These are phyloP conservation scores for Adoxophyes honmai DNA, from an alignment of 1,140 invertebrate species.

Conservation along the genomic window DNA sequence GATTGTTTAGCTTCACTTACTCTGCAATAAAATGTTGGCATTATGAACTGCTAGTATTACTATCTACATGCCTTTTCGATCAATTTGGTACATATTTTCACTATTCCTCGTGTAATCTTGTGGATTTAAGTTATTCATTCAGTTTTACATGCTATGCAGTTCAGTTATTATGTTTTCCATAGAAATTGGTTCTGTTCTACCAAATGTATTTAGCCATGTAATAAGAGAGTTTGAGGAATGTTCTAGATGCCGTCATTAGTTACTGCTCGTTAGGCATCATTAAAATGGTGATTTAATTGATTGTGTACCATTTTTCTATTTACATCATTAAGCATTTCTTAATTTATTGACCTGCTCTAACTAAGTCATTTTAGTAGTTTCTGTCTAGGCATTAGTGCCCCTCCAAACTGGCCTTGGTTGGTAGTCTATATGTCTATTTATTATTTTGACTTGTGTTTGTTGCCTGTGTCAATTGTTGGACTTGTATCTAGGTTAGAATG, in stretches of 20 bases:
- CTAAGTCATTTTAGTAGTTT: no score
- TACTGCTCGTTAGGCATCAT: slow-evolving; percentile 22
- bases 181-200: slow-evolving; percentile 20
- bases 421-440: no score
- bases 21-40: background rate
- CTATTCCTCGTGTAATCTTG: no score
- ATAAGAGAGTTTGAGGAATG: slow-evolving; percentile 35
- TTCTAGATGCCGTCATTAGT: slow-evolving; percentile 45
- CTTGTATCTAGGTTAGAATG: background rate
- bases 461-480: no score
- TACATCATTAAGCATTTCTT: background rate
- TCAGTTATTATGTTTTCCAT: no score
- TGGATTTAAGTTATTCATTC: no score
- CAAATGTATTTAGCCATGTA: slow-evolving; percentile 25
- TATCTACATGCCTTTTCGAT: background rate
- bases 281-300: slow-evolving; percentile 2
- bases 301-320: background rate
- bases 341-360: no score
- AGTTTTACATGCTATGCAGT: no score
- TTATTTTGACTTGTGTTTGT: no score
- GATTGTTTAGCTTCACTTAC: slow-evolving; percentile 1
- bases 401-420: no score
- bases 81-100: background rate
- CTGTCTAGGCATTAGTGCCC: no score
- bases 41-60: background rate